These are phyloP conservation scores for Hemicrepidius hirtus DNA, from an alignment of 2,888 invertebrate species.

Conservation along the genomic window DNA sequence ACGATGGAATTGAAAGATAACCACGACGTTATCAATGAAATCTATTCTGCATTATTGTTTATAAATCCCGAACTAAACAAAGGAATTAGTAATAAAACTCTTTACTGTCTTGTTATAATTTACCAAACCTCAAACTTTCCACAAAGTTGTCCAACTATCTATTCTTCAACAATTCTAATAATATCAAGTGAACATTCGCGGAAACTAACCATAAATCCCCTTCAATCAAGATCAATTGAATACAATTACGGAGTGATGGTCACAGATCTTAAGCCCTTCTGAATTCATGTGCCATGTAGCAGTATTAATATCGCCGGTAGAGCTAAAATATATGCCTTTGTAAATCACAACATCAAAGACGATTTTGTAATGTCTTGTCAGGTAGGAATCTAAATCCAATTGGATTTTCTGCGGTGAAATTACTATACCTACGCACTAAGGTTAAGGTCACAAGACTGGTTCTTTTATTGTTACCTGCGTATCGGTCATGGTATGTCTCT, in stretches of 20 bases:
- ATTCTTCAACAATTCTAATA: too few relatives aligned
- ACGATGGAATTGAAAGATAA: constrained; percentile 16
- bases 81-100: too few relatives aligned
- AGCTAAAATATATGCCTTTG: constrained; percentile 23
- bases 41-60: too few relatives aligned
- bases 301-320: constrained; percentile 11
- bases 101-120: too few relatives aligned
- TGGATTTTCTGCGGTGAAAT: constrained; percentile 17
- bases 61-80: too few relatives aligned
- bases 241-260: constrained; percentile 16
- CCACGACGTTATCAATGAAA: constrained; percentile 8
- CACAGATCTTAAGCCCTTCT: constrained; percentile 14
- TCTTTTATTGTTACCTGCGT: constrained; percentile 17
- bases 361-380: neutral
- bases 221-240: constrained; percentile 13
- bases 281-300: constrained; percentile 1
- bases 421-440: constrained; percentile 14
- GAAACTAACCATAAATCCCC: neutral
- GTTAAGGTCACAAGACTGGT: constrained; percentile 15
- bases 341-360: constrained; percentile 21
- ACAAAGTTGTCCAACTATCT: too few relatives aligned
- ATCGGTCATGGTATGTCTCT: constrained; percentile 3
- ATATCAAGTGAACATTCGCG: too few relatives aligned
- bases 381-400: constrained; percentile 4
- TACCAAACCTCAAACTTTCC: too few relatives aligned